Base-by-base conservation (phyloP, 2,888 invertebrate genomes). In the Yponomeuta evonymella region DNA sequence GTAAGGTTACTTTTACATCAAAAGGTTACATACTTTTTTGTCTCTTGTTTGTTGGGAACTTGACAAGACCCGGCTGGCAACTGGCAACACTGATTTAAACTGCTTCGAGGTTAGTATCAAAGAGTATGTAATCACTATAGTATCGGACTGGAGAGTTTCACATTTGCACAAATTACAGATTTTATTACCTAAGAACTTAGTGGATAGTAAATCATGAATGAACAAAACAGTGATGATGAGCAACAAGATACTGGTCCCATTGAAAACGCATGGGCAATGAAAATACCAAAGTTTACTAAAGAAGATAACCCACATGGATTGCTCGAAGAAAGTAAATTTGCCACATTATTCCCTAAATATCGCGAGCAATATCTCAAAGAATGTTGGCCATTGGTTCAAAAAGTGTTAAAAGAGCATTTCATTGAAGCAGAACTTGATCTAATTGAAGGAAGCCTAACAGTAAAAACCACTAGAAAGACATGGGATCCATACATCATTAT, bases 401-500 rank as follows among this genome's bases (percentile, higher is more conserved):
- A 98, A 87, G 93, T 95, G 0, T 87, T 99, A 30, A 93, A 93
- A 48, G 97, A 97, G 78, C 94, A 97, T 84, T 94, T 94, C 75
- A 87, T 99, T 11, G 95, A 95, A 79, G 97, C 97, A 0, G 98
- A 98, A 80, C 88, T 99, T 74, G 99, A 99, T 89, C 92, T 98
- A 2, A 94, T 98, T 6, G 98, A 99, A 93, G 95, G 99, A 65
- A 98, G 97, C 78, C 97, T 99, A 96, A 95, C 96, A 0, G 99
- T 99, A 0, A 94, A 94, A 84, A 99, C 99, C 0, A 98, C 98
- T 0, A 93, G 97, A 71, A 98, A 99, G 93, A 99, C 99, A 0
- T 99, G 98, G 98, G 99, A 99, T 92, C 99, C 99, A 0, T 99
- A 96, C 78, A 96, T 98, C 71, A 97, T 99, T 67, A 94, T 99